A percentile compares a stretch with the other conserved stretches of the same genome.
phyloP scores from a whole-genome alignment of 2,797 vertebrate genomes.

The Lacerta viridis region DNA sequence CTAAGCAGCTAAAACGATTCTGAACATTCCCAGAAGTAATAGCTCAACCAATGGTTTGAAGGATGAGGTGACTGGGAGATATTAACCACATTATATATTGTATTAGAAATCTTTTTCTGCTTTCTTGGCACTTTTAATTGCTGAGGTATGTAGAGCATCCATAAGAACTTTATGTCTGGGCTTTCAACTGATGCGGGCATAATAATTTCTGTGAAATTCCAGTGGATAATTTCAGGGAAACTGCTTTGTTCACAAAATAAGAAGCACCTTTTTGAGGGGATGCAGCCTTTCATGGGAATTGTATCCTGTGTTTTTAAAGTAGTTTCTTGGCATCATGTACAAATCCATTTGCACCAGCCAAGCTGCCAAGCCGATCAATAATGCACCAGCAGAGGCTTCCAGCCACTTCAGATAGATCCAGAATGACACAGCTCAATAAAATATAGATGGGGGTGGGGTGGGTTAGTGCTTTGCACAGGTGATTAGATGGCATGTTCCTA shows the following conservation, averaged over 20 bases:
- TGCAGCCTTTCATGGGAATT: conserved; percentile 12
- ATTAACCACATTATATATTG: not conserved
- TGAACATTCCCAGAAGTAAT: not conserved
- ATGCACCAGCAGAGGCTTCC: not conserved
- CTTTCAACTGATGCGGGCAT: not conserved
- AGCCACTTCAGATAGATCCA: not conserved
- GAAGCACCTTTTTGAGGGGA: not conserved
- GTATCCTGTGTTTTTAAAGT: conserved; percentile 27
- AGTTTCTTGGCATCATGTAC: conserved; percentile 4
- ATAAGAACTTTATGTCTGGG: rapidly evolving
- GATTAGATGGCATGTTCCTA: conserved; percentile 16
- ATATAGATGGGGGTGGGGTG: not conserved
- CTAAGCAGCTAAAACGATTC: not conserved
- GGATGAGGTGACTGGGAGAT: not conserved
- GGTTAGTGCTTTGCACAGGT: not conserved
- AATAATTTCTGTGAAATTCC: not conserved
- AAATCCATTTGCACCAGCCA: not conserved
- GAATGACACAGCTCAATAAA: not conserved
- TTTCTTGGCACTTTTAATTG: not conserved
- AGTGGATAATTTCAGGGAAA: not conserved
- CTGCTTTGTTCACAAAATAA: not conserved
- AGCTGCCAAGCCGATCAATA: not conserved
- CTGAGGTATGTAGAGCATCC: not conserved
- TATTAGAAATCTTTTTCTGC: not conserved
- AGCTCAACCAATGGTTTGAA: not conserved